phyloP scores from a whole-genome alignment of 1,140 invertebrate genomes.

The Leptinotarsa lineolata region DNA sequence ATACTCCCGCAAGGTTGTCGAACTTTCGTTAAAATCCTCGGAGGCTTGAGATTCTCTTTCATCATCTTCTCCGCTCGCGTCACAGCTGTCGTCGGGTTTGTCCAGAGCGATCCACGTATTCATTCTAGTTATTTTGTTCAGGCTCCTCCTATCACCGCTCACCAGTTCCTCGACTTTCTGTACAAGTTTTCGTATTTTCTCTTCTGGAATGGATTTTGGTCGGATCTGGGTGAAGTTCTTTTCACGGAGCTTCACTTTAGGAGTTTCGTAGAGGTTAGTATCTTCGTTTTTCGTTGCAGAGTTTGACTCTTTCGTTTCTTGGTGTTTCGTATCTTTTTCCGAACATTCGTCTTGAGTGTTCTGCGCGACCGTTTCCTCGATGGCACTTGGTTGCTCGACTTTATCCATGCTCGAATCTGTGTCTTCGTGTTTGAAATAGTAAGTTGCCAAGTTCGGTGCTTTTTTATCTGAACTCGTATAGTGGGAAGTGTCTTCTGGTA shows the following conservation, averaged over 20 bases:
- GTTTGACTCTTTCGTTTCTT: conserved; percentile 10
- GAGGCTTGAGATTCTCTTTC: conserved; percentile 76
- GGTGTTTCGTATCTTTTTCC: conserved; percentile 73
- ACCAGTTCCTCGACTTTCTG: conserved; percentile 75
- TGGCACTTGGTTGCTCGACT: conserved; percentile 34
- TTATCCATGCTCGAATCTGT: conserved; percentile 73
- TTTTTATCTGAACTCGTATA: conserved; percentile 64
- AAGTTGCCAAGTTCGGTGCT: conserved; percentile 80
- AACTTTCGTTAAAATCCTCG: conserved; percentile 71
- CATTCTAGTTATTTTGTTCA: conserved; percentile 67
- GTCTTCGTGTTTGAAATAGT: conserved; percentile 82
- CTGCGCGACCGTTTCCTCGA: conserved; percentile 53
- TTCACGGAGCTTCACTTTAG: conserved; percentile 50
- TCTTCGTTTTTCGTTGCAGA: conserved; percentile 44
- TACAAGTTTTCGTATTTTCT: conserved; percentile 68
- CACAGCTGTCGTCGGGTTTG: conserved; percentile 63
- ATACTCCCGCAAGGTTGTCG: conserved; percentile 63
- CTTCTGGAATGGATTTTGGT: conserved; percentile 46
- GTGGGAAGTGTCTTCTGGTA: conserved; percentile 38
- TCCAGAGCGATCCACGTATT: conserved; percentile 66
- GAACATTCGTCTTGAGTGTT: conserved; percentile 68
- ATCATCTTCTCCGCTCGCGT: conserved; percentile 88
- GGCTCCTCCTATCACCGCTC: conserved; percentile 58
- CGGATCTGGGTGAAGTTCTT: conserved; percentile 41
- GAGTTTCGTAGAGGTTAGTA: conserved; percentile 53